A percentile compares a stretch with the other conserved stretches of the same genome.
phyloP scores from a whole-genome alignment of 2,113 vertebrate species.

The Sarotherodon lohbergeri region DNA sequence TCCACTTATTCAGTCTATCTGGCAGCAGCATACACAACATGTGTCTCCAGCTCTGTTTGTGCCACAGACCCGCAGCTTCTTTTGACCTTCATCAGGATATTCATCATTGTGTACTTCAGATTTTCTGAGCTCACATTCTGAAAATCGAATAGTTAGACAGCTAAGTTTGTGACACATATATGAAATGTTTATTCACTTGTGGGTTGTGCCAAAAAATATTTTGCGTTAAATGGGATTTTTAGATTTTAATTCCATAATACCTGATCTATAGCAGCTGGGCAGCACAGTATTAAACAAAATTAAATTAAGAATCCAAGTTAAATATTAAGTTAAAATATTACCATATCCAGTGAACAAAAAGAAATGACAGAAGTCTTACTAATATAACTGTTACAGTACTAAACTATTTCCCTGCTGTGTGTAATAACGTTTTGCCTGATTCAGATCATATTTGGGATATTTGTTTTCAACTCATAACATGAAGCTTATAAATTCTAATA shows the following conservation, averaged over 20 bases:
- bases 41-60: background rate
- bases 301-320: background rate
- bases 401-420: background rate
- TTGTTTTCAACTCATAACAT: background rate
- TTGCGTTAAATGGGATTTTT: background rate
- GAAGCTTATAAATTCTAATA: background rate
- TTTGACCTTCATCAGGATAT: background rate
- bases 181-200: background rate
- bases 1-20: background rate
- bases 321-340: background rate
- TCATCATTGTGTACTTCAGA: background rate
- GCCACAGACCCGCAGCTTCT: background rate
- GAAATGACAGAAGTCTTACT: background rate
- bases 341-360: background rate
- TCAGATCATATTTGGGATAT: rapidly evolving
- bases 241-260: background rate
- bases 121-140: background rate
- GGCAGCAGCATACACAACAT: background rate
- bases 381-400: background rate
- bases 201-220: background rate
- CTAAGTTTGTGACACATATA: background rate
- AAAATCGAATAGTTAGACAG: background rate
- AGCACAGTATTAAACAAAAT: rapidly evolving
- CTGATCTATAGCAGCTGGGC: rapidly evolving
- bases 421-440: rapidly evolving